Conservation (phyloP, 2,888 invertebrate genomes). For the Cephus rjabovi region DNA sequence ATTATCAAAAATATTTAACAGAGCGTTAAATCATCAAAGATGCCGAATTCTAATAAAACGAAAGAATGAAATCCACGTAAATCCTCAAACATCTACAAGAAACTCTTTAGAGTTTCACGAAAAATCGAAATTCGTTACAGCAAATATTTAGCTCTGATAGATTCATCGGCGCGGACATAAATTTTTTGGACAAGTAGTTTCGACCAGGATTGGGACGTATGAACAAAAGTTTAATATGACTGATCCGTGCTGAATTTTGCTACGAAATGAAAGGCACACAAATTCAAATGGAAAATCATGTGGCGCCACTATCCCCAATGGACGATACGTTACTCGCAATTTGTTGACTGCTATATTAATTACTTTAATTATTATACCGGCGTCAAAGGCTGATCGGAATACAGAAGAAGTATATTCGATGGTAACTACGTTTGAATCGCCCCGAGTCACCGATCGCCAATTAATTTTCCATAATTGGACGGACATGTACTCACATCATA, state of each 20-base stretch:
- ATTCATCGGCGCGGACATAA: constrained; percentile 19
- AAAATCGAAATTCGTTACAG: constrained; percentile 38
- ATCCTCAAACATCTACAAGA: neutral
- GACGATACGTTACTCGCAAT: constrained; percentile 32
- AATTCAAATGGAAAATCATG: neutral
- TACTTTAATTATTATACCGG: constrained; percentile 64
- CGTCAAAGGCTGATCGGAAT: constrained; percentile 60
- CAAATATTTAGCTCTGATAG: constrained; percentile 46
- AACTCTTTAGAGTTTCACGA: constrained; percentile 25
- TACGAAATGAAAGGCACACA: neutral
- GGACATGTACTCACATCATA: constrained; percentile 34
- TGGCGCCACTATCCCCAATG: neutral
- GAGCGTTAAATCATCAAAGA: constrained; percentile 33
- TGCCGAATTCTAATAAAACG: constrained; percentile 37
- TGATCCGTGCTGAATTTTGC: neutral
- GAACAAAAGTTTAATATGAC: neutral
- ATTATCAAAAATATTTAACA: neutral
- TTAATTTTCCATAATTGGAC: constrained; percentile 67
- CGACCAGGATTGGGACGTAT: neutral
- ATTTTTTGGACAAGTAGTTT: neutral
- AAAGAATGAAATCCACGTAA: constrained; percentile 12
- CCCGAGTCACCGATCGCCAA: constrained; percentile 60
- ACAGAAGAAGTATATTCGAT: constrained; percentile 53
- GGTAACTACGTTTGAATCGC: constrained; percentile 50
- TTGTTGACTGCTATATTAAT: constrained; percentile 58